Conservation (phyloP, 2,797 vertebrate genomes). For the Potorous gilbertii region DNA sequence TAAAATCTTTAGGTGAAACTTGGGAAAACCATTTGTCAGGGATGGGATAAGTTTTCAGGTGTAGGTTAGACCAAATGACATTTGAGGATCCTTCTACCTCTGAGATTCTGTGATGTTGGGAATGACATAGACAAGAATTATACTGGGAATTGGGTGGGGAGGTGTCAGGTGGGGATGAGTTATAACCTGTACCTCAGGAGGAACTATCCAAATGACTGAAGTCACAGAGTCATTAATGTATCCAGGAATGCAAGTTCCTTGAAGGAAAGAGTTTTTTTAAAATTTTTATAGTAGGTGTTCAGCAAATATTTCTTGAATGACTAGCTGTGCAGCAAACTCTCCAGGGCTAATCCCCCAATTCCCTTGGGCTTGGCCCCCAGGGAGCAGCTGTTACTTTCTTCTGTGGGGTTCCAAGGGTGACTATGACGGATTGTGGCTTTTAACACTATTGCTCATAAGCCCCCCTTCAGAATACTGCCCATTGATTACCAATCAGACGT, state of each 20-base stretch:
- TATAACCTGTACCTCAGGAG: not conserved
- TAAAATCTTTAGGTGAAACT: not conserved
- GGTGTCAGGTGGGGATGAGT: not conserved
- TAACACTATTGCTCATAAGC: not conserved
- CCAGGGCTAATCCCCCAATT: not conserved
- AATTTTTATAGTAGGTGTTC: not conserved
- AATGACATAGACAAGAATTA: not conserved
- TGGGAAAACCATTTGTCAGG: not conserved
- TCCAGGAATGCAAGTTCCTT: not conserved
- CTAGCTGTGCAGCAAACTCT: not conserved
- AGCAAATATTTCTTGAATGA: not conserved
- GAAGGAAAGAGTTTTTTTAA: not conserved
- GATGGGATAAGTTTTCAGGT: not conserved
- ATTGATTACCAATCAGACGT: not conserved
- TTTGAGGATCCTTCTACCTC: not conserved
- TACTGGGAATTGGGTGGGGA: not conserved
- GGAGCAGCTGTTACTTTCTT: not conserved
- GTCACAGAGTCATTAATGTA: not conserved
- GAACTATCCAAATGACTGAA: not conserved
- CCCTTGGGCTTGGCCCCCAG: not conserved
- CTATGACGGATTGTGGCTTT: not conserved
- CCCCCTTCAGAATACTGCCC: not conserved
- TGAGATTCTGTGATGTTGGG: not conserved
- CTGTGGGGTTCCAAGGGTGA: not conserved
- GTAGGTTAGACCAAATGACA: not conserved